phyloP scores from a whole-genome alignment of 2,113 vertebrate species.

The Poicephalus gulielmi region DNA sequence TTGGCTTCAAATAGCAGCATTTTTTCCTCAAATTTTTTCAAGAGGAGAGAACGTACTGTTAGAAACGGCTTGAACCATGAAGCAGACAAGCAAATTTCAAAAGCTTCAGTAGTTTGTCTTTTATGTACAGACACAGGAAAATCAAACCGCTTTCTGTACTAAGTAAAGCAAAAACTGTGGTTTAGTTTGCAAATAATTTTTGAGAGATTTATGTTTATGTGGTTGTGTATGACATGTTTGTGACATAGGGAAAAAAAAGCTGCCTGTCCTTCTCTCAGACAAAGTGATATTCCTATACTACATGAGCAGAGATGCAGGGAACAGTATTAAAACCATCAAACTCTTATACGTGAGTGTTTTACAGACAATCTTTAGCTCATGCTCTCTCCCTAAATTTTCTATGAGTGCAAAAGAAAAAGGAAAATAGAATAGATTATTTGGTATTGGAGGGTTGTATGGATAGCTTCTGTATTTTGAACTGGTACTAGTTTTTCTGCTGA shows the following conservation, averaged over 20 bases:
- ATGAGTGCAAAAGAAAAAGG: background rate
- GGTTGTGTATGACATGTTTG: background rate
- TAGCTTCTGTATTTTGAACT: background rate
- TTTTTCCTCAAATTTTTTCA: background rate
- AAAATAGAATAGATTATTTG: background rate
- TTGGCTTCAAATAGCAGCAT: background rate
- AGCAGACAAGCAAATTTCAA: background rate
- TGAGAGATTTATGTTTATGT: background rate
- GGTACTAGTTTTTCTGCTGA: background rate
- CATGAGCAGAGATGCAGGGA: background rate
- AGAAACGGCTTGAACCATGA: background rate
- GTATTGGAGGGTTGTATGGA: background rate
- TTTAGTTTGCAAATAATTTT: background rate
- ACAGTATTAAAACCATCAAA: background rate
- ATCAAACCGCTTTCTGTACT: background rate
- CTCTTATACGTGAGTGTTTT: background rate
- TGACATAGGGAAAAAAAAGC: background rate
- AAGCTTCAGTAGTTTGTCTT: background rate
- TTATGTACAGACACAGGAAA: background rate
- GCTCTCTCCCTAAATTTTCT: background rate
- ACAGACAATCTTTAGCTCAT: background rate
- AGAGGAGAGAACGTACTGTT: background rate
- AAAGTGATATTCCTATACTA: background rate
- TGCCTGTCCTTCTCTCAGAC: background rate
- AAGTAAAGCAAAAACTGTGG: background rate